Percentiles rank a stretch among this genome's conserved stretches.
Conservation (phyloP, 2,113 vertebrate species). For the Syngnathus scovelli region DNA sequence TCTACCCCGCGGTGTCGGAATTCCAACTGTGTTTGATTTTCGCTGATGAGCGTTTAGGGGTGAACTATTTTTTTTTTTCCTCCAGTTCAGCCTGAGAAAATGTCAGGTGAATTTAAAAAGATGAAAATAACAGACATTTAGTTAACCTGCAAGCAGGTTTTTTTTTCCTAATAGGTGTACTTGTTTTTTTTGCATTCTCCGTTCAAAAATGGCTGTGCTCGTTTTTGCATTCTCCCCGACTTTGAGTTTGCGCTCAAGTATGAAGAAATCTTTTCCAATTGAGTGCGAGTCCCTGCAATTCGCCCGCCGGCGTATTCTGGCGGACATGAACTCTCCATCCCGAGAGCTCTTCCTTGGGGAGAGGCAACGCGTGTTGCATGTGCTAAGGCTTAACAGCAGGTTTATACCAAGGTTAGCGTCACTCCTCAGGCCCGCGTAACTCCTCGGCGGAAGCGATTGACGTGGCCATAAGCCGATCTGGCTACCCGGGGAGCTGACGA, state of each 20-base stretch:
- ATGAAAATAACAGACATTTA: slow-evolving; percentile 10
- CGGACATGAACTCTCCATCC: slow-evolving; percentile 30
- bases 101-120: slow-evolving; percentile 35
- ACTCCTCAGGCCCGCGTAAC: neutral
- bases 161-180: too few relatives aligned
- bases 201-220: too few relatives aligned
- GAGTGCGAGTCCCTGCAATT: slow-evolving; percentile 19
- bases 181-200: too few relatives aligned
- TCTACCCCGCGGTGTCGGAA: slow-evolving; percentile 31
- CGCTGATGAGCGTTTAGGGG: slow-evolving; percentile 35
- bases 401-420: slow-evolving; percentile 26
- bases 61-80: neutral
- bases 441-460: slow-evolving; percentile 1
- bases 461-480: neutral
- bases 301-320: slow-evolving; percentile 27
- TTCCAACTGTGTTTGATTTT: slow-evolving; percentile 37
- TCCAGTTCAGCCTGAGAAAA: slow-evolving; percentile 24
- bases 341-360: slow-evolving; percentile 31
- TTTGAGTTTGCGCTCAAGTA: neutral
- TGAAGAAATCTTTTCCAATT: neutral
- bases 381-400: slow-evolving; percentile 7
- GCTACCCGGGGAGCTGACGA: neutral
- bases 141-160: neutral
- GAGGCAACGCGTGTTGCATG: neutral
- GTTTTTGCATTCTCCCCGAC: neutral